Conservation (phyloP, 2,113 vertebrate species). For the Centropristis striata region DNA sequence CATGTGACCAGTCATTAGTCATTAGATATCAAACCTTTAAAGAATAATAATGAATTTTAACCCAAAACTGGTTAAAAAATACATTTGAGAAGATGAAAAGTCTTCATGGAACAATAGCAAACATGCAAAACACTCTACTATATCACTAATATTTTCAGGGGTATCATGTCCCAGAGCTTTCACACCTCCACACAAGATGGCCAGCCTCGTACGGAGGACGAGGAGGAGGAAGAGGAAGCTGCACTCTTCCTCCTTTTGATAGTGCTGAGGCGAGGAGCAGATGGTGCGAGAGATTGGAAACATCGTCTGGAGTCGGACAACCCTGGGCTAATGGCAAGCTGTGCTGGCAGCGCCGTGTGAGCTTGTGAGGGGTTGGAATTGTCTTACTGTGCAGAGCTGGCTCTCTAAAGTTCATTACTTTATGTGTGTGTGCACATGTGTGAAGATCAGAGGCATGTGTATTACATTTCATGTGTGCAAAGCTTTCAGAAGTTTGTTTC, state of each 20-base stretch:
- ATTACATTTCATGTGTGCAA: not conserved
- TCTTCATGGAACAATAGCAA: not conserved
- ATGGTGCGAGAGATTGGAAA: conserved; percentile 80
- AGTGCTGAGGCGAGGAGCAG: conserved; percentile 73
- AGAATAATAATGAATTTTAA: too few species aligned
- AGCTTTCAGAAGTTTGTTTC: conserved; percentile 2
- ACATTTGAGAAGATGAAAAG: not conserved
- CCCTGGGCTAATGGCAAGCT: conserved; percentile 77
- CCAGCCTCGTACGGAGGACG: conserved; percentile 52
- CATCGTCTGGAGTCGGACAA: conserved; percentile 74
- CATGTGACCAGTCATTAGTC: too few species aligned
- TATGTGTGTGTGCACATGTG: conserved; percentile 39
- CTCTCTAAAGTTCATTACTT: conserved; percentile 53
- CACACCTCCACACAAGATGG: conserved; percentile 79
- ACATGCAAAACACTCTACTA: conserved; percentile 14
- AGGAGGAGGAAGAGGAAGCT: conserved; percentile 72
- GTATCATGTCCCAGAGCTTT: conserved; percentile 47
- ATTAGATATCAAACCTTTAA: too few species aligned
- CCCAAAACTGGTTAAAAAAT: too few species aligned
- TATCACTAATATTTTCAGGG: conserved; percentile 33
- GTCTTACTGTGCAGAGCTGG: conserved; percentile 59
- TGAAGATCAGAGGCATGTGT: conserved; percentile 24
- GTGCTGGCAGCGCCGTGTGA: conserved; percentile 63
- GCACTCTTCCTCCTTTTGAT: conserved; percentile 63
- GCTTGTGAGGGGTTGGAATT: conserved; percentile 61